Evolutionary conservation across 2,888 invertebrate species (phyloP).

Genomic region (Dasysyrphus tricinctus): DNA sequence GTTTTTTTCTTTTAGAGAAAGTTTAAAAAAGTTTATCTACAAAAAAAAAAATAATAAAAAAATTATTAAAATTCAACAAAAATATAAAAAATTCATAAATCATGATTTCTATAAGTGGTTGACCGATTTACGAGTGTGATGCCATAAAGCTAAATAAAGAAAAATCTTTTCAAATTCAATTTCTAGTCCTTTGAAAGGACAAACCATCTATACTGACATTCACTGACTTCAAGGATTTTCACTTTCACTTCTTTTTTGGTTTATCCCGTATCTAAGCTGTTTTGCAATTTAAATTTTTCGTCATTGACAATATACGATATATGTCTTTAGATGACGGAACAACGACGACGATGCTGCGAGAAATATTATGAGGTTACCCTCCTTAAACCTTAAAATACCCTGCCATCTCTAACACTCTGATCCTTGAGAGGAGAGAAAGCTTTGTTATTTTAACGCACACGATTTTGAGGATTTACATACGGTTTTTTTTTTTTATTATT

Average conservation of each 20-base stretch:
- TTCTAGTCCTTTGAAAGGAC: constrained; percentile 25
- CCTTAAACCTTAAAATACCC: constrained; percentile 12
- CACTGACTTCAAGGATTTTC: constrained; percentile 48
- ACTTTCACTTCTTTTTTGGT: constrained; percentile 12
- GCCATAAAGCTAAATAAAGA: constrained; percentile 16
- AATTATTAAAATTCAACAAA: constrained; percentile 1
- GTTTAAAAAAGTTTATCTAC: constrained; percentile 14
- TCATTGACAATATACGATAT: not conserved
- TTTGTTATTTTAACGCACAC: constrained; percentile 43
- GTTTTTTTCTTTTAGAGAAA: constrained; percentile 20
- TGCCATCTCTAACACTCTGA: constrained; percentile 4
- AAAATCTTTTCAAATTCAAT: constrained; percentile 43
- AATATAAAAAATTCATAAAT: constrained; percentile 3
- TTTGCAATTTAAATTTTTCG: constrained; percentile 57
- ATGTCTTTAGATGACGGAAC: constrained; percentile 1
- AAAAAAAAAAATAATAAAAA: not conserved
- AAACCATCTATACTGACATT: constrained; percentile 43
- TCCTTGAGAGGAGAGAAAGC: not conserved
- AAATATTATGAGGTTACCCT: constrained; percentile 51
- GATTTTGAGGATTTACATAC: constrained; percentile 38
- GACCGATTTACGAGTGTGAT: constrained; percentile 30
- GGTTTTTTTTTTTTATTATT: constrained; percentile 41
- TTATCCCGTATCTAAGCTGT: constrained; percentile 33
- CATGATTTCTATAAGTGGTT: constrained; percentile 22
- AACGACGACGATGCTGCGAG: constrained; percentile 30